A percentile compares a stretch with the other conserved stretches of the same genome.
phyloP scores from a whole-genome alignment of 2,888 invertebrate genomes.

The Tetheella fluctuosa region DNA sequence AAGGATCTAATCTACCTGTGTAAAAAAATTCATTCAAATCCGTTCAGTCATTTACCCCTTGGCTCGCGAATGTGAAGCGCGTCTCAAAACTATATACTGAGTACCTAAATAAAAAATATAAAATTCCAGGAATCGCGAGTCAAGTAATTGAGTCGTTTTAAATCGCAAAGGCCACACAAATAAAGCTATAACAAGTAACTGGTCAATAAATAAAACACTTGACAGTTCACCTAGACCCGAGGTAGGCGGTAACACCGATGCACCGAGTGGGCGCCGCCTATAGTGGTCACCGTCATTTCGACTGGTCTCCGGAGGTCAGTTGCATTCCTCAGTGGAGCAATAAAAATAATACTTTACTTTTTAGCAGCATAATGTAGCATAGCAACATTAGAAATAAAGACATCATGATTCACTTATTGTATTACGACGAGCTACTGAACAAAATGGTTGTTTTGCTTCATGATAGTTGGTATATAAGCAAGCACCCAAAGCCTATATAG shows the following conservation, averaged over 20 bases:
- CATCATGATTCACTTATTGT: background rate
- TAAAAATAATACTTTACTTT: conserved; percentile 6
- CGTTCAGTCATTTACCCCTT: too few species aligned
- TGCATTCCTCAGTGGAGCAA: conserved; percentile 35
- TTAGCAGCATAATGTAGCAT: background rate
- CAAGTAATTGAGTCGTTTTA: background rate
- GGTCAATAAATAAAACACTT: conserved; percentile 15
- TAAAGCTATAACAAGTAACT: background rate
- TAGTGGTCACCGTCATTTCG: conserved; percentile 43
- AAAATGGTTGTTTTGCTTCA: too few species aligned
- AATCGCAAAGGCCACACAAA: background rate
- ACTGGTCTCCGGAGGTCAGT: conserved; percentile 45
- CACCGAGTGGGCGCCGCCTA: conserved; percentile 44
- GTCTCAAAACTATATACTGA: too few species aligned
- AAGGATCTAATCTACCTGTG: too few species aligned
- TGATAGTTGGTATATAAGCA: conserved; percentile 41
- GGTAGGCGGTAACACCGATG: conserved; percentile 40
- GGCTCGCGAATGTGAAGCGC: too few species aligned
- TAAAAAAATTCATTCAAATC: too few species aligned
- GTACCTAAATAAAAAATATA: too few species aligned
- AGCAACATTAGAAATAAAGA: background rate
- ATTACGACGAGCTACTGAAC: background rate
- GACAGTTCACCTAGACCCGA: conserved; percentile 23
- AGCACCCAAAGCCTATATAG: conserved; percentile 40
- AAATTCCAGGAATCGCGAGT: too few species aligned